These are phyloP conservation scores for Chromoteleia sp. DNA, from an alignment of 2,888 invertebrate species.

Conservation along the genomic window DNA sequence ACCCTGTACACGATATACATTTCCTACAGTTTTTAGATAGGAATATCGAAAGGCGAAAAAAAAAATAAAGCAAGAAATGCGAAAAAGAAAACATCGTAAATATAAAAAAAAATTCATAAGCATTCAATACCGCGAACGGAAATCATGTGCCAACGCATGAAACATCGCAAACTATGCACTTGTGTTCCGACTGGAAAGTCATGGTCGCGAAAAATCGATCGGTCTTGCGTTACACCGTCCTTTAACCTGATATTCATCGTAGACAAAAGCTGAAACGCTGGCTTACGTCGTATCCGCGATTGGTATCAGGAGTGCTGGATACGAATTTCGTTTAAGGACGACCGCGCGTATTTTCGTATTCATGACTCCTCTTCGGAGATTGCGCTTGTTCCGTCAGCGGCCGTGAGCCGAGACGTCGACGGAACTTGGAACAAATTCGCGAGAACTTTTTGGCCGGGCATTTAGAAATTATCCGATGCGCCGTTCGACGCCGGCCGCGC, in stretches of 20 bases:
- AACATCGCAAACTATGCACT: slow-evolving; percentile 14
- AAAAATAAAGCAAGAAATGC: not conserved
- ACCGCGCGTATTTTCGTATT: slow-evolving; percentile 32
- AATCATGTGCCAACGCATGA: slow-evolving; percentile 5
- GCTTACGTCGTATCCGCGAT: slow-evolving; percentile 18
- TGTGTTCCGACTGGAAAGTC: slow-evolving; percentile 37
- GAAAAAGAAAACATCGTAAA: not conserved
- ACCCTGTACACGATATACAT: no score
- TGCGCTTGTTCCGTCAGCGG: slow-evolving; percentile 3
- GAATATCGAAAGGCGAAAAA: no score
- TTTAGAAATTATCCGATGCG: slow-evolving; percentile 25
- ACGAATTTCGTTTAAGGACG: slow-evolving; percentile 31
- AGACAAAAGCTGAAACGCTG: slow-evolving; percentile 24
- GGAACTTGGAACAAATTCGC: slow-evolving; percentile 22
- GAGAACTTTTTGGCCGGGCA: slow-evolving; percentile 13
- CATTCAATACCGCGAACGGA: no score
- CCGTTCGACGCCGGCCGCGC: not conserved
- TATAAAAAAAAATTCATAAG: not conserved
- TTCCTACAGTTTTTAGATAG: no score
- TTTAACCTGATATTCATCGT: slow-evolving; percentile 55
- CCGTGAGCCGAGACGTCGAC: not conserved
- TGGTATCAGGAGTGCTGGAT: slow-evolving; percentile 11
- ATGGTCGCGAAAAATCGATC: slow-evolving; percentile 70
- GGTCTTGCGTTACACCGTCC: slow-evolving; percentile 55
- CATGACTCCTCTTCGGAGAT: slow-evolving; percentile 33